These are phyloP conservation scores for Elegia similella DNA, from an alignment of 2,888 invertebrate genomes.

Conservation along the genomic window DNA sequence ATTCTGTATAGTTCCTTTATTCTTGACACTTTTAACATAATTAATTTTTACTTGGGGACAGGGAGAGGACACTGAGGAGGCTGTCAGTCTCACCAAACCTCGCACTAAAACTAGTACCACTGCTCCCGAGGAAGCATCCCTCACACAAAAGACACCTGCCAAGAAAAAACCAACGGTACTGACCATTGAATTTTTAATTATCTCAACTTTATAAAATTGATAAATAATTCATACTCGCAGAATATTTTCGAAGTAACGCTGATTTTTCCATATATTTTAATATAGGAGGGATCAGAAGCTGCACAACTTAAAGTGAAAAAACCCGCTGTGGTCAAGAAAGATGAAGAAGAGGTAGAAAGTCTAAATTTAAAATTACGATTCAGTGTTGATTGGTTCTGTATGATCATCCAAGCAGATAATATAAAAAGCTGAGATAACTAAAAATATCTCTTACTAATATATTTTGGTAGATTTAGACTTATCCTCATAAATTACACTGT, in stretches of 20 bases:
- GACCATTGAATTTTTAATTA: conserved; percentile 50
- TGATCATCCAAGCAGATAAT: conserved; percentile 26
- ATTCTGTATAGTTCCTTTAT: conserved; percentile 20
- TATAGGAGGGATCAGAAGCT: conserved; percentile 72
- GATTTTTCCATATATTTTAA: conserved; percentile 12
- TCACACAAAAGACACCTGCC: conserved; percentile 76
- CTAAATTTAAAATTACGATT: conserved; percentile 22
- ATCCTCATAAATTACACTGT: conserved; percentile 38
- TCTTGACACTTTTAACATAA: conserved; percentile 39
- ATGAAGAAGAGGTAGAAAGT: conserved; percentile 64
- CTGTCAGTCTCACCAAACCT: conserved; percentile 71
- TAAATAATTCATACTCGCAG: no score
- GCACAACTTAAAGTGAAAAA: conserved; percentile 76
- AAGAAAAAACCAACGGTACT: conserved; percentile 77
- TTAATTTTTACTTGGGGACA: conserved; percentile 51
- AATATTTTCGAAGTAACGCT: no score
- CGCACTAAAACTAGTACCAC: conserved; percentile 76
- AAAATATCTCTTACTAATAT: conserved; percentile 45
- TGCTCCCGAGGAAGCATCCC: conserved; percentile 74
- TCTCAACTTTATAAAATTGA: conserved; percentile 49
- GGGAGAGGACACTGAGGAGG: conserved; percentile 77
- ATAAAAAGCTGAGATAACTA: conserved; percentile 59
- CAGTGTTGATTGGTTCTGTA: conserved; percentile 24
- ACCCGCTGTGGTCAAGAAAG: conserved; percentile 71
- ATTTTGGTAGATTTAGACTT: conserved; percentile 39